phyloP scores from a whole-genome alignment of 2,888 invertebrate species.

The Bellardia pandia region DNA sequence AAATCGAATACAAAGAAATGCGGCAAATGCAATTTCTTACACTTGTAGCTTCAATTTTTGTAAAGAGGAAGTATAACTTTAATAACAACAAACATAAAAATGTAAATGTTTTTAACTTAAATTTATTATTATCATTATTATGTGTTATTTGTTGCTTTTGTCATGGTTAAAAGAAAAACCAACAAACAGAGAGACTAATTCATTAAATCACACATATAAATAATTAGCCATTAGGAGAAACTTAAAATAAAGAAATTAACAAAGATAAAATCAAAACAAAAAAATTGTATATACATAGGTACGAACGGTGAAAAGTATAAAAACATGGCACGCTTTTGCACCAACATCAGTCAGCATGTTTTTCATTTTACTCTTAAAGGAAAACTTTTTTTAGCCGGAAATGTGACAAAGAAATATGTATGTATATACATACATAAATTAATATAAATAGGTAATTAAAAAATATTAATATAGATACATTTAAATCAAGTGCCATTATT shows the following conservation, averaged over 20 bases:
- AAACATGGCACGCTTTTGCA: conserved; percentile 69
- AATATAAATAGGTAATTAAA: not conserved
- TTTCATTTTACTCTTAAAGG: conserved; percentile 17
- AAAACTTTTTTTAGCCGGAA: conserved; percentile 38
- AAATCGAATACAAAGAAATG: conserved; percentile 33
- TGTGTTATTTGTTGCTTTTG: conserved; percentile 7
- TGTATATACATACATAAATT: too few species aligned
- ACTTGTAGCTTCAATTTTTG: not conserved
- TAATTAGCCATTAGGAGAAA: conserved; percentile 59
- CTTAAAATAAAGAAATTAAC: conserved; percentile 32
- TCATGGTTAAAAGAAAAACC: conserved; percentile 7
- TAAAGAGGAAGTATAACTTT: conserved; percentile 37
- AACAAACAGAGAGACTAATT: conserved; percentile 1
- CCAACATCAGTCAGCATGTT: conserved; percentile 18
- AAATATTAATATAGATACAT: not conserved
- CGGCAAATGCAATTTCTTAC: conserved; percentile 22
- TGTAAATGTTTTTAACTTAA: conserved; percentile 22
- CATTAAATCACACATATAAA: conserved; percentile 56
- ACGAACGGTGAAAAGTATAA: conserved; percentile 1
- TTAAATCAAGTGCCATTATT: conserved; percentile 8
- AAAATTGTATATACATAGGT: not conserved
- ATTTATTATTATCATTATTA: conserved; percentile 11
- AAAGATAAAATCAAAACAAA: conserved; percentile 47
- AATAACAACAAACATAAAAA: conserved; percentile 5
- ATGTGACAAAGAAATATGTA: conserved; percentile 40